A percentile compares a stretch with the other conserved stretches of the same genome.
These are phyloP conservation scores for Bombus balteatus DNA, from an alignment of 1,140 invertebrate genomes.

Conservation along the genomic window DNA sequence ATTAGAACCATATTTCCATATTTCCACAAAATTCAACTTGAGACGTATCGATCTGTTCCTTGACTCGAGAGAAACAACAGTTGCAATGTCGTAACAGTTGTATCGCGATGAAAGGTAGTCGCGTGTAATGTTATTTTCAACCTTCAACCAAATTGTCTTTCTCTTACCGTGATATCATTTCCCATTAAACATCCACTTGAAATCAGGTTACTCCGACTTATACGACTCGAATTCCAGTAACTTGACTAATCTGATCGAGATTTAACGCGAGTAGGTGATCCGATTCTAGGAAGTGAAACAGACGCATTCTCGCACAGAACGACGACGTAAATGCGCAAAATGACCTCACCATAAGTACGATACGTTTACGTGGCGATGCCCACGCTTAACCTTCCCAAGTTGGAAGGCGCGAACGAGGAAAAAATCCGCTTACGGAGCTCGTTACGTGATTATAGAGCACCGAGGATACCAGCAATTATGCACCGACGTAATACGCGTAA, in stretches of 20 bases:
- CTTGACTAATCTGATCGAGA: not conserved
- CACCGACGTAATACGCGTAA: not conserved
- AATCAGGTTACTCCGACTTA: too few relatives aligned
- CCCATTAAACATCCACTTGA: too few relatives aligned
- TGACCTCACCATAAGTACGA: conserved; percentile 36
- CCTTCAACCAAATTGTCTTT: too few relatives aligned
- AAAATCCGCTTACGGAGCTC: conserved; percentile 24
- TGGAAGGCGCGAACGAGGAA: conserved; percentile 39
- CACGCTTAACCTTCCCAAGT: conserved; percentile 60
- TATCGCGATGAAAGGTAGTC: too few relatives aligned
- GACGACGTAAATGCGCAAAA: conserved; percentile 53
- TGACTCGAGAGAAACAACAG: too few relatives aligned
- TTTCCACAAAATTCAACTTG: too few relatives aligned
- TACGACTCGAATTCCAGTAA: too few relatives aligned
- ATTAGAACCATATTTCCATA: too few relatives aligned
- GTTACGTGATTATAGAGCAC: conserved; percentile 42
- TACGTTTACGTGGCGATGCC: conserved; percentile 46
- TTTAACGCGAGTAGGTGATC: conserved; percentile 1
- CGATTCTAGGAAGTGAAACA: conserved; percentile 17
- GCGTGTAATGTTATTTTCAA: too few relatives aligned
- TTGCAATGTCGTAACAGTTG: too few relatives aligned
- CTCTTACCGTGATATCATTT: too few relatives aligned
- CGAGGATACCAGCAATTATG: conserved; percentile 29
- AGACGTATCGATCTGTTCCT: too few relatives aligned
- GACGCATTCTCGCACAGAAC: conserved; percentile 9